phyloP scores from a whole-genome alignment of 2,888 invertebrate species.

The Hyposoter dolosus region DNA sequence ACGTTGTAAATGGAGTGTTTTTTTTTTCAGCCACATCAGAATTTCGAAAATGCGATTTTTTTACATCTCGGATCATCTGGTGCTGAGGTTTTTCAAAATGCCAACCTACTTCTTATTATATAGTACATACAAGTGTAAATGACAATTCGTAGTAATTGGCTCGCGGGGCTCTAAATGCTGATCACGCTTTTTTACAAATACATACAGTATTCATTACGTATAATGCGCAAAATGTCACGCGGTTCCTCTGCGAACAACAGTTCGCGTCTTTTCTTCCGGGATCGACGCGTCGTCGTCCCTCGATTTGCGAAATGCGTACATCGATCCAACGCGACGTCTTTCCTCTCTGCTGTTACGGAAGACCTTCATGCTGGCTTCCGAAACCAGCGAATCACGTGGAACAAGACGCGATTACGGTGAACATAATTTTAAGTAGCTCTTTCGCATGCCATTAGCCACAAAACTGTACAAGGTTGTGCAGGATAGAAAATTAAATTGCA shows the following conservation, averaged over 20 bases:
- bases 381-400: slow-evolving; percentile 44
- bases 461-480: slow-evolving; percentile 32
- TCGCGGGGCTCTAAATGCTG: slow-evolving; percentile 9
- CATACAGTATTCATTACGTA: slow-evolving; percentile 29
- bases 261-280: slow-evolving; percentile 59
- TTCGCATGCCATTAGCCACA: slow-evolving; percentile 21
- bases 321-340: slow-evolving; percentile 4
- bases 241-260: slow-evolving; percentile 22
- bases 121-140: background rate
- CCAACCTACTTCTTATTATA: too few relatives aligned
- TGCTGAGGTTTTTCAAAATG: too few relatives aligned
- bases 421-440: slow-evolving; percentile 35
- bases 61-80: too few relatives aligned
- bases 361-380: slow-evolving; percentile 43
- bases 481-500: slow-evolving; percentile 18
- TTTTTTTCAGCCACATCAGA: background rate
- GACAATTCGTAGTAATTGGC: slow-evolving; percentile 14
- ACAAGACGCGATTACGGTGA: slow-evolving; percentile 26
- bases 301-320: slow-evolving; percentile 49
- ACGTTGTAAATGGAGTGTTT: background rate
- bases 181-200: slow-evolving; percentile 24
- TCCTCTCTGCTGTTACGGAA: slow-evolving; percentile 33
- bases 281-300: slow-evolving; percentile 29
- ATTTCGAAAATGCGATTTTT: too few relatives aligned
- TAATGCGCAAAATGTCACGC: slow-evolving; percentile 42